These are phyloP conservation scores for Corynorhinus townsendii DNA, from an alignment of 2,113 vertebrate species.

Conservation along the genomic window DNA sequence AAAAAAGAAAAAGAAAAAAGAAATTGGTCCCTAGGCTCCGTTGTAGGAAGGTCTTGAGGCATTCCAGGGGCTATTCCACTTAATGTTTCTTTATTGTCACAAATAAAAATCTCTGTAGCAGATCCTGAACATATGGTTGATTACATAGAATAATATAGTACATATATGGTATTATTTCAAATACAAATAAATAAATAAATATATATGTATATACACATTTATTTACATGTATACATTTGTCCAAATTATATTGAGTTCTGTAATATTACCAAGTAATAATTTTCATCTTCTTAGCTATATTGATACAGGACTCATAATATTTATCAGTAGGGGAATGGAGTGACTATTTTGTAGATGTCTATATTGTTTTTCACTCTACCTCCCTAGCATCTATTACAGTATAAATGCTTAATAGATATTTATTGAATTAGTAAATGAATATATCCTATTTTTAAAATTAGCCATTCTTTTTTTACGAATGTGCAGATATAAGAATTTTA, in stretches of 20 bases:
- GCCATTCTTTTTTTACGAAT: slow-evolving; percentile 12
- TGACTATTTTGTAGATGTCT: not conserved
- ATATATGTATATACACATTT: not conserved
- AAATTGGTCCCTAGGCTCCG: no score
- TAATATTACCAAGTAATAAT: not conserved
- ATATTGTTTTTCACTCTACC: not conserved
- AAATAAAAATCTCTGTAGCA: not conserved
- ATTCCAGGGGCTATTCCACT: not conserved
- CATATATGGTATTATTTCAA: not conserved
- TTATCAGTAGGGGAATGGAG: slow-evolving; percentile 11
- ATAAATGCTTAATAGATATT: not conserved
- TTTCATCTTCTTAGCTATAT: not conserved
- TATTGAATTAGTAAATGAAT: slow-evolving; percentile 20
- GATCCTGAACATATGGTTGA: not conserved
- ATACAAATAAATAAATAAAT: not conserved
- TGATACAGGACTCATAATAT: not conserved
- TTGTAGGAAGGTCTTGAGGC: no score
- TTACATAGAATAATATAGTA: slow-evolving; percentile 1
- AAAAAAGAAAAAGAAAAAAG: no score
- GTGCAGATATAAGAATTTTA: not conserved
- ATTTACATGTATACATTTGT: not conserved
- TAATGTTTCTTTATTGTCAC: not conserved
- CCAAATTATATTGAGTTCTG: not conserved
- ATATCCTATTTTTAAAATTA: not conserved
- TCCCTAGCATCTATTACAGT: not conserved